Evolutionary conservation across 1,140 invertebrate genomes (phyloP).

Genomic region (Ptiloglossa arizonensis): DNA sequence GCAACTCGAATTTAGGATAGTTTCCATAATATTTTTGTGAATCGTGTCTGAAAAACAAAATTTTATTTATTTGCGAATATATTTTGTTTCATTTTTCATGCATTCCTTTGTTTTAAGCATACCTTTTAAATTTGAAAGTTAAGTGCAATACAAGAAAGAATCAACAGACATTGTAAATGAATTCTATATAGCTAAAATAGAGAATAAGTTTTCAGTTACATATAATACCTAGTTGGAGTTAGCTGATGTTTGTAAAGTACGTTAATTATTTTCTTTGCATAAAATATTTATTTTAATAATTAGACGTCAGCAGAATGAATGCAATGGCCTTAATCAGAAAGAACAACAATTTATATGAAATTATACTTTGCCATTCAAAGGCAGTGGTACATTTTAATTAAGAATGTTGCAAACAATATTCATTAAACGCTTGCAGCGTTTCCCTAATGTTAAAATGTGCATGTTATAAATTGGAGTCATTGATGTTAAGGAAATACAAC

Average conservation of each 20-base stretch:
- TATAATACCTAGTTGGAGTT: slow-evolving; percentile 50
- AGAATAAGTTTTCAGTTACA: slow-evolving; percentile 40
- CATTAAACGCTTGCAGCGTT: slow-evolving; percentile 38
- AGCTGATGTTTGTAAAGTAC: slow-evolving; percentile 51
- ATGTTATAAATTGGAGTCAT: slow-evolving; percentile 64
- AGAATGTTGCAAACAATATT: slow-evolving; percentile 44
- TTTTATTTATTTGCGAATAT: slow-evolving; percentile 33
- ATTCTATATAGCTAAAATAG: slow-evolving; percentile 48
- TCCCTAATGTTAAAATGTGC: slow-evolving; percentile 48
- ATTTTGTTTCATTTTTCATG: slow-evolving; percentile 52
- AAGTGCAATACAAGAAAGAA: slow-evolving; percentile 38
- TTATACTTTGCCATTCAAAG: slow-evolving; percentile 52
- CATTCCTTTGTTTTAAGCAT: slow-evolving; percentile 59
- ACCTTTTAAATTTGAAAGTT: slow-evolving; percentile 47
- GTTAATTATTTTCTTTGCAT: slow-evolving; percentile 53
- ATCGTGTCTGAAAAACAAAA: slow-evolving; percentile 4
- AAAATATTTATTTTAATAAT: slow-evolving; percentile 64
- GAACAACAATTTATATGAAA: slow-evolving; percentile 52
- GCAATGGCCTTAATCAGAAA: slow-evolving; percentile 61
- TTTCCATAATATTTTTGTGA: slow-evolving; percentile 24
- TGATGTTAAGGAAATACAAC: slow-evolving; percentile 57
- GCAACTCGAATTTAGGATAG: slow-evolving; percentile 9
- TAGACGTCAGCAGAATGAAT: slow-evolving; percentile 54
- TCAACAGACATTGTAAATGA: slow-evolving; percentile 43
- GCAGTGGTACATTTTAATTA: slow-evolving; percentile 40